phyloP scores from a whole-genome alignment of 1,140 invertebrate genomes.

The Chlorops oryzae region DNA sequence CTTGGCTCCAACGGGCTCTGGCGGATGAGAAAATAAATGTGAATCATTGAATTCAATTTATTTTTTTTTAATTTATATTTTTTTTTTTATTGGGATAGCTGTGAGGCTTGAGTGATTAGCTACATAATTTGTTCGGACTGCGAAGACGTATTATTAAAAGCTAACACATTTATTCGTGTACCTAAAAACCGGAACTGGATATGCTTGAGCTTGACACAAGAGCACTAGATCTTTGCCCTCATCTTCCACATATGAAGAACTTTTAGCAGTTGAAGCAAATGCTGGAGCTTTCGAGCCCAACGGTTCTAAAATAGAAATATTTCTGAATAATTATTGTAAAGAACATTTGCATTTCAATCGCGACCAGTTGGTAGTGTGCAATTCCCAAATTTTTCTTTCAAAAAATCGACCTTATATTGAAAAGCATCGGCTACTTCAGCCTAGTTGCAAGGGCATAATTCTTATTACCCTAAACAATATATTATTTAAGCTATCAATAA shows the following conservation, averaged over 20 bases:
- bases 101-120: constrained; percentile 15
- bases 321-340: not conserved
- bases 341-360: no score
- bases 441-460: no score
- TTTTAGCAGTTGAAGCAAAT: constrained; percentile 57
- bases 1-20: constrained; percentile 68
- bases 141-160: constrained; percentile 70
- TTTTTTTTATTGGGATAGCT: not conserved
- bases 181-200: constrained; percentile 52
- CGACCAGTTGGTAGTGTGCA: no score
- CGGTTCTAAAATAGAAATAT: constrained; percentile 50
- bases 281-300: constrained; percentile 56
- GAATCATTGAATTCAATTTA: constrained; percentile 9
- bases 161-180: no score
- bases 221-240: constrained; percentile 54
- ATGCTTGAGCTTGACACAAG: constrained; percentile 55
- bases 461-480: no score
- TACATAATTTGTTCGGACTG: constrained; percentile 51
- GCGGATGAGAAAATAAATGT: not conserved
- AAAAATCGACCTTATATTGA: no score
- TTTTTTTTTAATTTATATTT: constrained; percentile 13
- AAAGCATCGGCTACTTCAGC: no score
- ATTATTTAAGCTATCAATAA: no score
- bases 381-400: no score
- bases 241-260: constrained; percentile 55